Evolutionary conservation across 2,888 invertebrate genomes (phyloP), one percentile per base, ranked within the genome.

Genomic region (Chrysodeixis includens): DNA sequence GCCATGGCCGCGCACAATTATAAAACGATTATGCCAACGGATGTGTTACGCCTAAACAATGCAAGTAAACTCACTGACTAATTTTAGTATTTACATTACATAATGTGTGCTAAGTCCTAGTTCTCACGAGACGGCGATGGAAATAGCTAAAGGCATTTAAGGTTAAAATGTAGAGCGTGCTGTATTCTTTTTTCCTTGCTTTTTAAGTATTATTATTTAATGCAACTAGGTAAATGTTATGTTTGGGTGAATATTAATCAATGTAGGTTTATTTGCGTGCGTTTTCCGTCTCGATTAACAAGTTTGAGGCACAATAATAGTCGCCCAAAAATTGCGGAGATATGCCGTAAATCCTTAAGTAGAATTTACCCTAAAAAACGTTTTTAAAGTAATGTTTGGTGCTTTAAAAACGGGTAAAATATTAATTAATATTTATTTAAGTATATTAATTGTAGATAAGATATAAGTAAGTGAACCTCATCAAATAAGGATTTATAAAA

Each of bases 1-100:
- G 35, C 74, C 83, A 83, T 69, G 80, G 78, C 56, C 73, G 55
- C 40, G 65, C 81, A 73, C 79, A 85, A 90, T 91, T 90, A 91
- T 88, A 90, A 85, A 83, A 73, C 79, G 86, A 89, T 90, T 88
- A 90, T 74, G 71, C 66, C 56, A 65, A 74, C 84, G 84, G 83
- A 83, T 79, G 81, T 78, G 67, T 66, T 60, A 40, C 55, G 69
- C 18, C 46, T 69, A 73, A 69, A 84, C 84, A 83, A 84, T 81
- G 71, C 76, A 30, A 57, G 57, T 54, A 55, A 59, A 66, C 51
- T 63, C 70, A 69, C 62, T 35, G 62, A 20, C 58, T 74, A 67
- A 67, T 66, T 69, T 60, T 66, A 62, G 68, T 73, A 30, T 66
- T 76, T 74, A 69, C 69, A 46, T 81, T 81, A 83, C 62, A 70